Conservation (phyloP, 2,888 invertebrate genomes). For the Eulithis prunata region DNA sequence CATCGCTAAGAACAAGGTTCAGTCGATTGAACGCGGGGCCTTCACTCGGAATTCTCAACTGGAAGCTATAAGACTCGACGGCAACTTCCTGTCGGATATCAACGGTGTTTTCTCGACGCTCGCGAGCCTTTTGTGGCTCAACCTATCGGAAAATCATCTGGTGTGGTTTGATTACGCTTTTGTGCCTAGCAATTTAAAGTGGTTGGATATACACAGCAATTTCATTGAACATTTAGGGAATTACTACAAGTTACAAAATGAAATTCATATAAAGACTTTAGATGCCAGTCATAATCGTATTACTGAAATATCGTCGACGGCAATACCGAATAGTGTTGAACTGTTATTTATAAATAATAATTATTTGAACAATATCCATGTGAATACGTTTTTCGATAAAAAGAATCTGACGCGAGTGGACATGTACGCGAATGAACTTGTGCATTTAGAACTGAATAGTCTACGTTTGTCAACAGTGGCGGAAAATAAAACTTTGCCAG, state of each 20-base stretch:
- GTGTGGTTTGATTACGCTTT: conserved; percentile 97
- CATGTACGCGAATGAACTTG: conserved; percentile 94
- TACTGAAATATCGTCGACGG: conserved; percentile 91
- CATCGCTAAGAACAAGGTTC: conserved; percentile 94
- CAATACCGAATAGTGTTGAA: conserved; percentile 95
- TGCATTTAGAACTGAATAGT: conserved; percentile 92
- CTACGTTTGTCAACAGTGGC: conserved; percentile 90
- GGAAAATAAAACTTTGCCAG: conserved; percentile 89
- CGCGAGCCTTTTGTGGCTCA: conserved; percentile 93
- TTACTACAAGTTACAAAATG: conserved; percentile 93
- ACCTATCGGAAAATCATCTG: conserved; percentile 95
- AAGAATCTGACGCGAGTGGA: conserved; percentile 93
- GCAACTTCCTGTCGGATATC: conserved; percentile 94
- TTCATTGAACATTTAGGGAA: conserved; percentile 94
- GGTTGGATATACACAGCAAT: conserved; percentile 96
- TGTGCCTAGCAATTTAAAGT: conserved; percentile 94
- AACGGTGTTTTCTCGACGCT: conserved; percentile 95
- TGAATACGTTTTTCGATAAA: conserved; percentile 94
- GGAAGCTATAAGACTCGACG: conserved; percentile 94
- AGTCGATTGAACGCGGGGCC: conserved; percentile 92
- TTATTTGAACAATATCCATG: conserved; percentile 90
- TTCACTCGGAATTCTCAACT: conserved; percentile 92
- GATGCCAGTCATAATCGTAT: conserved; percentile 96
- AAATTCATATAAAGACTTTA: conserved; percentile 91
- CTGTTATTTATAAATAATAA: conserved; percentile 95